Base-by-base conservation (phyloP, 2,113 vertebrate species). In the Cephalopholis sonnerati region DNA sequence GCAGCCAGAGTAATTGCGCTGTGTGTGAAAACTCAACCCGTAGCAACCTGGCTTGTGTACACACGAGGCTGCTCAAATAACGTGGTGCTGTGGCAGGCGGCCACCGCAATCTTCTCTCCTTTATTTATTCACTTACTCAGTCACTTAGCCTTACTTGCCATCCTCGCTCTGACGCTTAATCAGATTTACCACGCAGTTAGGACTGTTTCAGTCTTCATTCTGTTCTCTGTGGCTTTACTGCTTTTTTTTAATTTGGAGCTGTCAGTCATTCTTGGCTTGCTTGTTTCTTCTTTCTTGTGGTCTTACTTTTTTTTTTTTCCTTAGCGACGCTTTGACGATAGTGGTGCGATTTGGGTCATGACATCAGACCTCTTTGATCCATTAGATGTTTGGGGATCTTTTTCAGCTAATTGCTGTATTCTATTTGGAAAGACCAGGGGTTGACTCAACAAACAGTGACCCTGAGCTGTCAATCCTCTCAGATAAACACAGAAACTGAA, bases 111-210 rank as follows among this genome's bases (percentile, higher is more conserved):
- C 86, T 90, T 82, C 86, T 69, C 87, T 77, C 74, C 85, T 87
- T 93, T 91, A 90, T 90, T 93, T 90, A 93, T 91, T 87, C 91
- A 93, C 92, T 93, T 93, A 90, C 84, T 93, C 88, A 91, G 87
- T 92, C 90, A 89, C 88, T 93, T 92, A 91, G 87, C 87, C 76
- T 69, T 72, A 73, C 83, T 80, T 82, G 77, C 85, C 82, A 82
- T 83, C 85, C 72, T 84, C 41, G 13, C 89, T 87, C 62, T 69
- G 83, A 92, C 61, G 54, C 88, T 58, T 93, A 87, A 92, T 92
- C 91, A 86, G 86, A 92, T 93, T 92, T 86, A 85, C 75, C 82
- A 82, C 53, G n/a, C 81, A 51, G 79, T 87, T 91, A 81, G 70
- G 39, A 83, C 77, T 50, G 58, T 78, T 83, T 90, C 71, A 83